Conservation (phyloP, 30 jellyfish, hydroid and myxozoan species). For the Mastigias papua region DNA sequence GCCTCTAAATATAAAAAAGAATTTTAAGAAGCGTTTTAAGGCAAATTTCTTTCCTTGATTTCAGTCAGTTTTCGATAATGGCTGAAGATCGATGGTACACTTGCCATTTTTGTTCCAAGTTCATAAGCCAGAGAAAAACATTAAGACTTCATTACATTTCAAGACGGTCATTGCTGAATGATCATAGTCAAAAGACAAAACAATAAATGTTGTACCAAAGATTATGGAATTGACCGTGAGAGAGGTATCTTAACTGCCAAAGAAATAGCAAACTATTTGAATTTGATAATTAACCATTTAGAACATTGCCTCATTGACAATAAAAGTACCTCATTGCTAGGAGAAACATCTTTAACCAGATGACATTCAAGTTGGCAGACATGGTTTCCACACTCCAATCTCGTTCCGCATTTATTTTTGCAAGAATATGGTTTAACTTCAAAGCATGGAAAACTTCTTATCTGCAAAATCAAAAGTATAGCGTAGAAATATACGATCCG, state of each 20-base stretch:
- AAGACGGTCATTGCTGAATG: too few species aligned
- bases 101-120: too few species aligned
- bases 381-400: slow-evolving; percentile 86
- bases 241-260: not conserved
- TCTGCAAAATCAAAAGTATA: slow-evolving; percentile 24
- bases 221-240: not conserved
- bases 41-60: too few species aligned
- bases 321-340: slow-evolving; percentile 45
- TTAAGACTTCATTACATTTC: too few species aligned
- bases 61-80: too few species aligned
- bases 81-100: too few species aligned
- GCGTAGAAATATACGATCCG: not conserved
- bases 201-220: not conserved
- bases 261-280: not conserved
- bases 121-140: too few species aligned
- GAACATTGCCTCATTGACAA: not conserved
- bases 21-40: too few species aligned
- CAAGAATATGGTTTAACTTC: slow-evolving; percentile 85
- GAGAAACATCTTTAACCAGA: slow-evolving; percentile 63
- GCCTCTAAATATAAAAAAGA: too few species aligned
- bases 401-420: slow-evolving; percentile 77
- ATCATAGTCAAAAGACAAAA: too few species aligned
- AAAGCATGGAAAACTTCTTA: slow-evolving; percentile 71
- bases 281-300: too few species aligned
- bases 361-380: slow-evolving; percentile 89